Base-by-base conservation (phyloP, 2,113 vertebrate species). In the Pluvialis apricaria region DNA sequence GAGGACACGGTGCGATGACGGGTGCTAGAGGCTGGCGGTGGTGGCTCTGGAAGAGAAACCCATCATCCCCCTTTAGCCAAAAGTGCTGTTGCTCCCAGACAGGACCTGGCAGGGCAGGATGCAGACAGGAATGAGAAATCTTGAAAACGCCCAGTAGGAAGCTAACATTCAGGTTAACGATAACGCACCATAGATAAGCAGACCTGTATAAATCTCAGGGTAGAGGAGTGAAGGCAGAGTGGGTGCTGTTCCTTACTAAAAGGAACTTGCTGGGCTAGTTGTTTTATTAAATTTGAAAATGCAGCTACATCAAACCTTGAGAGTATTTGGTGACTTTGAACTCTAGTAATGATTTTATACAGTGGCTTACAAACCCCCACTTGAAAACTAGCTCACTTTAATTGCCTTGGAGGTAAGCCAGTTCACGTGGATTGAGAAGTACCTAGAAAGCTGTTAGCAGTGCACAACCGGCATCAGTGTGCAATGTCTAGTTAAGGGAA, bases 1-100 rank as follows among this genome's bases (percentile, higher is more conserved):
- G 0, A 11, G 0, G 34, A 13, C n/a, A 70, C 38, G 34, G 45
- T 68, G 52, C 0, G 1, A 2, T 15, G 36, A 2, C 0, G 0
- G 49, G 25, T 9, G 4, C 44, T 24, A 22, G n/a, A 44, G 31
- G 55, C 47, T 40, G 14, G 14, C 2, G 10, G 38, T 32, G 42
- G 34, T 25, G 54, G 8, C 55, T 66, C 28, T 72, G 75, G 34
- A 60, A 29, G 40, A 88, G 22, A 49, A 76, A 38, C 34, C 10
- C 54, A 36, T 16, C 16, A 19, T 0, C 45, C 5, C 29, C 13
- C 38, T 57, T 29, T 4, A 45, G 21, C 36, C 60, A 62, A 17
- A 70, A 68, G 18, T 34, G 24, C 51, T 72, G 21, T 0, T 68
- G 49, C 29, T 81, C 36, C 64, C 65, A 62, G 28, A 17, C 24